Evolutionary conservation across 2,888 invertebrate genomes (phyloP).

Genomic region (Neelides folsomi): DNA sequence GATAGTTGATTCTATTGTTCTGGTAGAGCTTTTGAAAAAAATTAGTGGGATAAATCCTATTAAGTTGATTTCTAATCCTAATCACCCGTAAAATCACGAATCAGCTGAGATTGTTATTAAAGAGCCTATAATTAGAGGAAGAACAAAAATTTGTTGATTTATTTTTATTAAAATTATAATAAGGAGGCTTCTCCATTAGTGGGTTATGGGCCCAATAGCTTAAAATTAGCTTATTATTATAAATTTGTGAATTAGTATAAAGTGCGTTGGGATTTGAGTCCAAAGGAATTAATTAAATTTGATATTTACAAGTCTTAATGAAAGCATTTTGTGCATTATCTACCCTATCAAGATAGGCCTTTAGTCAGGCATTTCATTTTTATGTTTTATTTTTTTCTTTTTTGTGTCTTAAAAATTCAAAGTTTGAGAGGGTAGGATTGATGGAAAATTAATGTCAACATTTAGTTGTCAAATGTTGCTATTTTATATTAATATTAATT

Average conservation of each 20-base stretch:
- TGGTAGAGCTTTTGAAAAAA: constrained; percentile 2
- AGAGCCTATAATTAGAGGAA: constrained; percentile 7
- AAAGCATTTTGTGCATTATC: constrained; percentile 28
- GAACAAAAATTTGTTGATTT: constrained; percentile 8
- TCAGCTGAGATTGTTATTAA: constrained; percentile 7
- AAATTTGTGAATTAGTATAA: constrained; percentile 16
- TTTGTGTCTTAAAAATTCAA: constrained; percentile 1
- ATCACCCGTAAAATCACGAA: constrained; percentile 11
- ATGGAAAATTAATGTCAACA: constrained; percentile 20
- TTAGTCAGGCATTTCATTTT: constrained; percentile 44
- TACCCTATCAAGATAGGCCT: constrained; percentile 53
- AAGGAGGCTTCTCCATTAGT: constrained; percentile 16
- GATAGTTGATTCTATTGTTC: constrained; percentile 8
- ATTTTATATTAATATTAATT: constrained; percentile 4
- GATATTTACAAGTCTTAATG: constrained; percentile 14
- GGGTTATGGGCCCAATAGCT: constrained; percentile 27
- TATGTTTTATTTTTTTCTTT: constrained; percentile 8
- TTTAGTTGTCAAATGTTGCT: constrained; percentile 10
- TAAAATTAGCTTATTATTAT: constrained; percentile 26
- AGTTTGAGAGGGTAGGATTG: no score
- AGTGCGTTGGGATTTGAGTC: constrained; percentile 15
- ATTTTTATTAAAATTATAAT: constrained; percentile 18
- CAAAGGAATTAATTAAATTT: constrained; percentile 12
- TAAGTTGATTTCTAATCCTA: constrained; percentile 21
- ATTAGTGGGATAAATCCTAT: constrained; percentile 22